phyloP scores from a whole-genome alignment of 2,888 invertebrate species.

The Himalopsyche kuldschensis region DNA sequence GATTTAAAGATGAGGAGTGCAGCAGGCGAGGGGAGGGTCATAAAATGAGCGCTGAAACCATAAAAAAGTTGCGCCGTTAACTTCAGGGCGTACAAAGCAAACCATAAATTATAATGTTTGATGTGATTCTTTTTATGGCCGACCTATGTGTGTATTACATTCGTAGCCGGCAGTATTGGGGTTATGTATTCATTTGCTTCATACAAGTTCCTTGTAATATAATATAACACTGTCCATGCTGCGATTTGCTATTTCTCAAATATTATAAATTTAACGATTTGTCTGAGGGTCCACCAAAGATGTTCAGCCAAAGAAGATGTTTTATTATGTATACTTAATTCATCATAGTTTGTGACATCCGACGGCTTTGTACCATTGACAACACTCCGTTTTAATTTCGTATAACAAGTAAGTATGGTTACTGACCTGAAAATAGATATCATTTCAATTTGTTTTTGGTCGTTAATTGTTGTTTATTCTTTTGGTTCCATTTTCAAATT shows the following conservation, averaged over 20 bases:
- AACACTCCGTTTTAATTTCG: no score
- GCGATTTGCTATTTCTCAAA: not conserved
- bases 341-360: no score
- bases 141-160: constrained; percentile 29
- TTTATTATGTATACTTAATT: not conserved
- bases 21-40: constrained; percentile 12
- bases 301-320: not conserved
- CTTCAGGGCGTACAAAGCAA: constrained; percentile 40
- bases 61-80: constrained; percentile 41
- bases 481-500: no score
- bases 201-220: not conserved
- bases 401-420: no score
- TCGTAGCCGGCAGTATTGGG: constrained; percentile 12
- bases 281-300: not conserved
- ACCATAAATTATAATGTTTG: constrained; percentile 41
- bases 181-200: constrained; percentile 12
- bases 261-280: not conserved
- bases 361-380: no score
- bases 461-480: no score
- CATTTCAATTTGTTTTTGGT: no score
- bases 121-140: constrained; percentile 40
- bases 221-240: not conserved
- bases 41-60: constrained; percentile 39
- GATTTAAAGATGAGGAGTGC: not conserved
- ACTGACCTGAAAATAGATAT: no score